phyloP scores from a whole-genome alignment of 2,113 vertebrate genomes.

The Rhinoderma darwinii region DNA sequence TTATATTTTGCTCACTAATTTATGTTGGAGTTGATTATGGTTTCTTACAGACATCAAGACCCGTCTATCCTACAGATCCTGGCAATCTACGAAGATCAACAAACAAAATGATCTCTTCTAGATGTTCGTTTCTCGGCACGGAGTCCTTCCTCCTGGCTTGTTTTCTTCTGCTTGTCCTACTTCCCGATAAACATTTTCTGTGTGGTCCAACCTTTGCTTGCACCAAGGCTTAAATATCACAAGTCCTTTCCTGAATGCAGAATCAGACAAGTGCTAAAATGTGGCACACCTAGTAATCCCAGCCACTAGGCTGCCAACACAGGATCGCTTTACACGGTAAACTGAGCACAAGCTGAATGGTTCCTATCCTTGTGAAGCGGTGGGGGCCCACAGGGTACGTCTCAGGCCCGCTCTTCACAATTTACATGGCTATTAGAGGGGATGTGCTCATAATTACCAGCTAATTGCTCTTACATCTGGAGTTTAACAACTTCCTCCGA shows the following conservation, averaged over 20 bases:
- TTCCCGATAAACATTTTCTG: conserved; percentile 59
- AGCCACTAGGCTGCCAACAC: conserved; percentile 58
- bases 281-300: conserved; percentile 63
- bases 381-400: neutral
- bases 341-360: conserved; percentile 37
- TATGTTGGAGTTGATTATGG: neutral
- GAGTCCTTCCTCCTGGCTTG: conserved; percentile 13
- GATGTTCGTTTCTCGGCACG: neutral
- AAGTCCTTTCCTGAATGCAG: conserved; percentile 59
- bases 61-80: neutral
- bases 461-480: conserved; percentile 52
- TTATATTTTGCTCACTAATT: neutral
- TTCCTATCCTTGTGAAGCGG: conserved; percentile 4
- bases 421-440: conserved; percentile 41
- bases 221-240: conserved; percentile 53
- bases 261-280: conserved; percentile 62
- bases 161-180: conserved; percentile 47
- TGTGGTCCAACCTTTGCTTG: conserved; percentile 54
- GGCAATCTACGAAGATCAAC: conserved; percentile 32
- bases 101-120: conserved; percentile 16
- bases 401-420: conserved; percentile 24
- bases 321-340: conserved; percentile 53
- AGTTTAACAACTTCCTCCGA: neutral
- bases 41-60: neutral
- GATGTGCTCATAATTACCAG: conserved; percentile 37